These are phyloP conservation scores for Stenichneumon culpator DNA, from an alignment of 2,888 invertebrate genomes.

Conservation along the genomic window DNA sequence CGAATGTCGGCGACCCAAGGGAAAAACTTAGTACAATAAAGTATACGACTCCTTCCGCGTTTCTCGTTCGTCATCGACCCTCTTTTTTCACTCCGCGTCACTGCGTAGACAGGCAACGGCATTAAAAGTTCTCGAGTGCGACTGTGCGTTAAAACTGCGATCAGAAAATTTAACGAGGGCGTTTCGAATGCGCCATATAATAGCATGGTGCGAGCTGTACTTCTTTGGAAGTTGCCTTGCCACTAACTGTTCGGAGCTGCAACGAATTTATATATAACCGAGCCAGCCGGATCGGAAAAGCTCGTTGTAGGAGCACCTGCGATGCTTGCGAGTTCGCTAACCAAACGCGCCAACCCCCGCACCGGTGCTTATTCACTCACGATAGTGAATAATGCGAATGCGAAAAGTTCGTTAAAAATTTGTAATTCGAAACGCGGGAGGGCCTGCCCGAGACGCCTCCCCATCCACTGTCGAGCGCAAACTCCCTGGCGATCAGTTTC, in stretches of 20 bases:
- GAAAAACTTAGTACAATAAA: constrained; percentile 8
- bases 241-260: constrained; percentile 14
- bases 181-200: constrained; percentile 40
- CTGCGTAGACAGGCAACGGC: neutral
- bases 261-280: constrained; percentile 24
- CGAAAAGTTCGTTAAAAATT: constrained; percentile 65
- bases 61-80: constrained; percentile 1
- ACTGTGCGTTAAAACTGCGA: constrained; percentile 63
- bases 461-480: neutral
- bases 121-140: constrained; percentile 59
- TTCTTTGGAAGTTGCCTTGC: neutral
- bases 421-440: constrained; percentile 42
- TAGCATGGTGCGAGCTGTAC: constrained; percentile 26
- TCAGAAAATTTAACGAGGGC: constrained; percentile 62
- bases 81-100: constrained; percentile 45
- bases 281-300: constrained; percentile 18
- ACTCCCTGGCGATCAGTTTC: constrained; percentile 46
- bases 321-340: neutral
- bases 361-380: constrained; percentile 23
- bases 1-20: neutral
- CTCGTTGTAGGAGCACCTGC: neutral
- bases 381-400: constrained; percentile 58
- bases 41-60: neutral
- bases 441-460: neutral
- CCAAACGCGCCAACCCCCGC: constrained; percentile 8